These are phyloP conservation scores for Synanthedon formicaeformis DNA, from an alignment of 2,888 invertebrate species.

Conservation along the genomic window DNA sequence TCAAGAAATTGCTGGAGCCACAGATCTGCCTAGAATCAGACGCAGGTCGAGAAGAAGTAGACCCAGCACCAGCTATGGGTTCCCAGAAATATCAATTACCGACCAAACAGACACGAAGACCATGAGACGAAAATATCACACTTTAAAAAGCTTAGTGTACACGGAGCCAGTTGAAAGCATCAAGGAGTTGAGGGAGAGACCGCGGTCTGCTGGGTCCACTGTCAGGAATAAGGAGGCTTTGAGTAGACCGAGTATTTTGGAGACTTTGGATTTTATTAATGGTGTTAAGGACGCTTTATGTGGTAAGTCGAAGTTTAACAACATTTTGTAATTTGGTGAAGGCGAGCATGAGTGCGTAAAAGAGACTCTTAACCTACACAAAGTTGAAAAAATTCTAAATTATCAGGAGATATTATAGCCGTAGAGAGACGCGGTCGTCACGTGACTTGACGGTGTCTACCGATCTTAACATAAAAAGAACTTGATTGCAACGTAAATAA, in stretches of 20 bases:
- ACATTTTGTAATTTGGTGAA: not conserved
- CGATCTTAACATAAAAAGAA: too few species aligned
- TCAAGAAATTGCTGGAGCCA: slow-evolving; percentile 19
- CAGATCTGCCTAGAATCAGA: slow-evolving; percentile 32
- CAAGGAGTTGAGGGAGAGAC: slow-evolving; percentile 44
- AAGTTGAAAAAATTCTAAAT: too few species aligned
- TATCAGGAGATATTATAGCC: too few species aligned
- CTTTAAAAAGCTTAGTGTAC: slow-evolving; percentile 50
- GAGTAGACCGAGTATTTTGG: slow-evolving; percentile 54
- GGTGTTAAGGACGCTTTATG: slow-evolving; percentile 52
- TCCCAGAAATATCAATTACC: slow-evolving; percentile 57
- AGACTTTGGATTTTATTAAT: slow-evolving; percentile 61
- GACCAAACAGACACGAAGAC: slow-evolving; percentile 45
- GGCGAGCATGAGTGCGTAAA: too few species aligned
- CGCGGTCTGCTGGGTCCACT: slow-evolving; percentile 58
- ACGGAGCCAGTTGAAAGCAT: slow-evolving; percentile 55
- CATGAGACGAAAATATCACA: slow-evolving; percentile 29
- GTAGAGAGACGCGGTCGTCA: too few species aligned
- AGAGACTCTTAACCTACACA: too few species aligned
- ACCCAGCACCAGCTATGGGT: slow-evolving; percentile 46
- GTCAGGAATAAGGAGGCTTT: slow-evolving; percentile 45
- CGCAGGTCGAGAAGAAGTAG: slow-evolving; percentile 36
- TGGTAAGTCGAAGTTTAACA: slow-evolving; percentile 28
- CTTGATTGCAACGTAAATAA: too few species aligned
- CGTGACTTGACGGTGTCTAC: too few species aligned